Conservation (phyloP, 2,797 vertebrate genomes). For the Enteromius treurensis region DNA sequence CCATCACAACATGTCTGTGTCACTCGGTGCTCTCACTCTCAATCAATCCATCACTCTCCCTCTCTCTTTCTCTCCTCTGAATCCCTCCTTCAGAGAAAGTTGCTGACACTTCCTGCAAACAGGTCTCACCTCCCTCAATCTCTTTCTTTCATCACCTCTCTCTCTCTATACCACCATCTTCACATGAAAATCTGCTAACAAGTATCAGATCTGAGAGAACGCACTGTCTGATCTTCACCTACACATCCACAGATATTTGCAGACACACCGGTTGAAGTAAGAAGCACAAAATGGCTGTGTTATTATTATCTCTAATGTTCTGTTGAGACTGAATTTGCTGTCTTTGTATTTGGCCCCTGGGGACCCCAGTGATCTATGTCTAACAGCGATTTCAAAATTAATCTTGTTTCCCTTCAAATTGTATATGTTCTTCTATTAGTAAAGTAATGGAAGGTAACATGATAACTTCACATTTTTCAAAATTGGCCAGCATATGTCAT, state of each 20-base stretch:
- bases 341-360: neutral
- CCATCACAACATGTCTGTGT: slow-evolving; percentile 44
- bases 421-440: neutral
- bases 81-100: slow-evolving; percentile 36
- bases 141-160: slow-evolving; percentile 31
- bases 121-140: slow-evolving; percentile 24
- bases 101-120: slow-evolving; percentile 40
- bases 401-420: neutral
- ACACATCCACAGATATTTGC: slow-evolving; percentile 27
- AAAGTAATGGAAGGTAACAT: neutral
- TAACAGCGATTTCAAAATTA: slow-evolving; percentile 1
- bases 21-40: slow-evolving; percentile 55
- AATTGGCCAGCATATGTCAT: neutral
- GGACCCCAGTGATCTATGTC: neutral
- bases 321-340: neutral
- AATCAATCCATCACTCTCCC: slow-evolving; percentile 55
- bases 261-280: slow-evolving; percentile 15
- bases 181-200: slow-evolving; percentile 42
- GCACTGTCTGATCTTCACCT: slow-evolving; percentile 30
- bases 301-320: slow-evolving; percentile 21
- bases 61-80: slow-evolving; percentile 28
- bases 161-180: slow-evolving; percentile 18
- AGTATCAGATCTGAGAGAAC: slow-evolving; percentile 38
- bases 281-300: neutral
- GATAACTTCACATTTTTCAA: neutral